Evolutionary conservation across 2,888 invertebrate species (phyloP).

Genomic region (Adelphocoris suturalis): DNA sequence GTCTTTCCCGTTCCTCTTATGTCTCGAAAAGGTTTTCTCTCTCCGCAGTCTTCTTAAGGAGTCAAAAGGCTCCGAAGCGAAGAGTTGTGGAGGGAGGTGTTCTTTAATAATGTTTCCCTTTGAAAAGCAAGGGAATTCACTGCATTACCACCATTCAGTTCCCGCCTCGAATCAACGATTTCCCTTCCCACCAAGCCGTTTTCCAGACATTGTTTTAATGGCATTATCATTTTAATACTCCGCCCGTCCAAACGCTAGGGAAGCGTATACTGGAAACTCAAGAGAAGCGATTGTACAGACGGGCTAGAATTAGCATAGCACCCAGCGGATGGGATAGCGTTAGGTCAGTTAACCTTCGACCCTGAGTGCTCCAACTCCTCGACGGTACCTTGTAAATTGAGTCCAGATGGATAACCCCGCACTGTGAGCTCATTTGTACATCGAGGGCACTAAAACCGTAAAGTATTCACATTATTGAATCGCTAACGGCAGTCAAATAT

Average conservation of each 20-base stretch:
- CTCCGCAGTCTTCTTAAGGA: background rate
- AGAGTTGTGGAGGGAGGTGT: conserved; percentile 32
- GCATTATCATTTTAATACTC: conserved; percentile 33
- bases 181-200: background rate
- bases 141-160: conserved; percentile 23
- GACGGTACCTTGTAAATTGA: background rate
- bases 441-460: too few species aligned
- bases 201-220: conserved; percentile 42
- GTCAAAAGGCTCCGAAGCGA: background rate
- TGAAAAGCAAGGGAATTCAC: conserved; percentile 34
- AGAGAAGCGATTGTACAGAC: background rate
- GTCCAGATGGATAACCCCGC: background rate
- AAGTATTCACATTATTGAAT: too few species aligned
- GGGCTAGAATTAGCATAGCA: conserved; percentile 10
- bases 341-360: background rate
- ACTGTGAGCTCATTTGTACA: too few species aligned
- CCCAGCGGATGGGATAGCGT: background rate
- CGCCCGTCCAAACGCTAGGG: background rate
- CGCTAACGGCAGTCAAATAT: too few species aligned
- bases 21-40: background rate
- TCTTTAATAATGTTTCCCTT: conserved; percentile 42
- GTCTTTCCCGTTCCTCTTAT: conserved; percentile 33
- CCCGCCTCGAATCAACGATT: background rate
- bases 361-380: background rate
- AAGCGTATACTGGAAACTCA: background rate